Percentiles rank a stretch among this genome's conserved stretches.
These are phyloP conservation scores for Dasyprocta punctata DNA, from an alignment of 2,113 vertebrate species.

Conservation along the genomic window DNA sequence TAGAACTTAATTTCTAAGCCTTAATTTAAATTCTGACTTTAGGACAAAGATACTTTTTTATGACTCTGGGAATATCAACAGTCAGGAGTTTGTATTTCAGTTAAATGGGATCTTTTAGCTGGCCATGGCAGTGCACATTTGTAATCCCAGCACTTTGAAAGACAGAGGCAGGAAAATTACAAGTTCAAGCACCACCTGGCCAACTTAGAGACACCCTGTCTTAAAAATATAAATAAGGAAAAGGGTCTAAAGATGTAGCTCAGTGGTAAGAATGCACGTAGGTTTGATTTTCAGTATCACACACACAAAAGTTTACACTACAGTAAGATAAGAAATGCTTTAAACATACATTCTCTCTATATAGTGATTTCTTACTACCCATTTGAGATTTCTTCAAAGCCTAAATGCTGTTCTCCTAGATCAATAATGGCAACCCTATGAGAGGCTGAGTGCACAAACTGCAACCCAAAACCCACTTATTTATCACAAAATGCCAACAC, in stretches of 20 bases:
- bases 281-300: background rate
- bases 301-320: background rate
- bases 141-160: background rate
- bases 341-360: background rate
- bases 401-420: background rate
- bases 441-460: background rate
- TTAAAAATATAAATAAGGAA: background rate
- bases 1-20: constrained; percentile 32
- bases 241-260: background rate
- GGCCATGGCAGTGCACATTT: background rate
- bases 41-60: constrained; percentile 28
- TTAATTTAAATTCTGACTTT: constrained; percentile 39
- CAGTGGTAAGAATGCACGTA: background rate
- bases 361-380: background rate
- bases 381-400: constrained; percentile 37
- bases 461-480: background rate
- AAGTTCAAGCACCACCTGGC: background rate
- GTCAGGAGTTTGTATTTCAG: background rate
- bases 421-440: background rate
- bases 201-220: background rate
- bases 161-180: background rate
- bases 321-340: background rate
- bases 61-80: background rate
- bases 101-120: background rate
- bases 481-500: background rate